Conservation (phyloP, 1,140 invertebrate genomes). For the Helicoverpa armigera region DNA sequence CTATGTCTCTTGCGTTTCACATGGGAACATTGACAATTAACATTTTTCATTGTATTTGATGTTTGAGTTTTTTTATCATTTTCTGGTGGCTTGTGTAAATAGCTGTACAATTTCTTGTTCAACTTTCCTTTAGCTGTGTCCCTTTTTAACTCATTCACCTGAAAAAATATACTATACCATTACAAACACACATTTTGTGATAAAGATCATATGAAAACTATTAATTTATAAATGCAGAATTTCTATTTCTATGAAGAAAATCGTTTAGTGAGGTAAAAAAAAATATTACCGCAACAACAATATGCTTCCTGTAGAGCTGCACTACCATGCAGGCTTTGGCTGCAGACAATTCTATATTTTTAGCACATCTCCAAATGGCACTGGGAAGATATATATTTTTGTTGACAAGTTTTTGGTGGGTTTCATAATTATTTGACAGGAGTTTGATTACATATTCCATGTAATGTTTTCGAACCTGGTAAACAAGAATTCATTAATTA, state of each 20-base stretch:
- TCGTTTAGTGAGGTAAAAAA: neutral
- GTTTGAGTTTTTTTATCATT: constrained; percentile 82
- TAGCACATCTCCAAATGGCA: constrained; percentile 83
- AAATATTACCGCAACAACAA: constrained; percentile 70
- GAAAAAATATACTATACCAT: constrained; percentile 40
- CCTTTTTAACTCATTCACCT: constrained; percentile 78
- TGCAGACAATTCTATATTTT: constrained; percentile 79
- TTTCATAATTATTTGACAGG: constrained; percentile 80
- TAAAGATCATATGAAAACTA: too few species aligned
- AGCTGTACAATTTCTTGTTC: constrained; percentile 73
- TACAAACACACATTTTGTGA: too few species aligned
- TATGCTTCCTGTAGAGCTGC: constrained; percentile 78
- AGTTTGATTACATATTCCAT: constrained; percentile 82
- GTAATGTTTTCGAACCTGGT: constrained; percentile 82
- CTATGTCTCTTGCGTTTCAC: constrained; percentile 66
- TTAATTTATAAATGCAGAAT: too few species aligned
- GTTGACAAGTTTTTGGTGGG: constrained; percentile 71
- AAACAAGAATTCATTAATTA: constrained; percentile 43
- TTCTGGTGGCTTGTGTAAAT: constrained; percentile 67
- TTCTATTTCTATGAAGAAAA: too few species aligned
- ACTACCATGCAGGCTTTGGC: constrained; percentile 80
- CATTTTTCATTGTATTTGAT: constrained; percentile 57
- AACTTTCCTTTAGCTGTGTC: constrained; percentile 75
- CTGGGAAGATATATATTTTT: constrained; percentile 82
- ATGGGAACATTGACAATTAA: constrained; percentile 73